phyloP scores from a whole-genome alignment of 2,797 vertebrate genomes.

The Martes flavigula region DNA sequence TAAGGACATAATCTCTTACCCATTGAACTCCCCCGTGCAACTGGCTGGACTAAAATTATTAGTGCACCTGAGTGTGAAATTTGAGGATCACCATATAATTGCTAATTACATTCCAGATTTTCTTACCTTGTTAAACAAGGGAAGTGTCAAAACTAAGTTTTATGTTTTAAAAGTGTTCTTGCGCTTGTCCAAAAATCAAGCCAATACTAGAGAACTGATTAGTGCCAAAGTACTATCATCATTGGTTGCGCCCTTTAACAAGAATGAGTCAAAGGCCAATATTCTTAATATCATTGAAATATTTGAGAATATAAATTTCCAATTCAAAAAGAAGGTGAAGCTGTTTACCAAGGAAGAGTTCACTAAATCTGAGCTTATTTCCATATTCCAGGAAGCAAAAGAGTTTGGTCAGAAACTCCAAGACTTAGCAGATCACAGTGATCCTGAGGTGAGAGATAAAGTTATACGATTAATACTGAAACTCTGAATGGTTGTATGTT shows the following conservation, averaged over 20 bases:
- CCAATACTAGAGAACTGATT: slow-evolving; percentile 69
- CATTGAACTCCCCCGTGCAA: slow-evolving; percentile 93
- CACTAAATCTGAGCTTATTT: slow-evolving; percentile 74
- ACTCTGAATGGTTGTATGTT: slow-evolving; percentile 62
- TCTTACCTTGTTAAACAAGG: slow-evolving; percentile 90
- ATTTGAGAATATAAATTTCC: slow-evolving; percentile 78
- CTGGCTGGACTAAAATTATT: slow-evolving; percentile 91
- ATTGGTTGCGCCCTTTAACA: slow-evolving; percentile 62
- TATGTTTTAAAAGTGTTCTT: slow-evolving; percentile 68
- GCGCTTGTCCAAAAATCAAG: slow-evolving; percentile 72
- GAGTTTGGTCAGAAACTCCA: slow-evolving; percentile 72
- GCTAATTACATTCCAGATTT: slow-evolving; percentile 89
- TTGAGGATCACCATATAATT: slow-evolving; percentile 90
- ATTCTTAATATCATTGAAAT: slow-evolving; percentile 71
- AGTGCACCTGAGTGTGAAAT: slow-evolving; percentile 92
- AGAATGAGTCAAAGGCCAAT: slow-evolving; percentile 73
- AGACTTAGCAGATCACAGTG: slow-evolving; percentile 72
- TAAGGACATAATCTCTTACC: slow-evolving; percentile 83
- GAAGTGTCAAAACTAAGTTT: slow-evolving; percentile 86
- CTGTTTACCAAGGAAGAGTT: slow-evolving; percentile 74
- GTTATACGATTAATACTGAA: slow-evolving; percentile 72
- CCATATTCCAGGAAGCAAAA: slow-evolving; percentile 75
- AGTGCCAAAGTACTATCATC: slow-evolving; percentile 73
- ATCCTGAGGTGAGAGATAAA: slow-evolving; percentile 75
- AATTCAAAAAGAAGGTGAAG: slow-evolving; percentile 69